Conservation (phyloP, 2,797 vertebrate genomes). For the Schizopygopsis malacanthus region DNA sequence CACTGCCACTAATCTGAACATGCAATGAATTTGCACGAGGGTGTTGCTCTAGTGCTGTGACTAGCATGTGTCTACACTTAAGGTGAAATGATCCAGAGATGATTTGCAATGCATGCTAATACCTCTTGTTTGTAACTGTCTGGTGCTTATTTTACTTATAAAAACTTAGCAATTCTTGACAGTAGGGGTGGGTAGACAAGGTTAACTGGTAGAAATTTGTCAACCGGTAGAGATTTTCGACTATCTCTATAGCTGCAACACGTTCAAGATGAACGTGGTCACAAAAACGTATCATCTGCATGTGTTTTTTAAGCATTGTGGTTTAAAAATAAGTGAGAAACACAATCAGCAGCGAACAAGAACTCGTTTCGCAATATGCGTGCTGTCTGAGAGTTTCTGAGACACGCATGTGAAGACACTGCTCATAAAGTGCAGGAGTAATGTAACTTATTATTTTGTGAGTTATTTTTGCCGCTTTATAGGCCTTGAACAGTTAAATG, state of each 20-base stretch:
- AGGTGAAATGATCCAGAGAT: conserved; percentile 28
- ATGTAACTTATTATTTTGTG: background rate
- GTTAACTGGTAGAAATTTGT: background rate
- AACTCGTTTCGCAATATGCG: background rate
- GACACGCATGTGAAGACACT: background rate
- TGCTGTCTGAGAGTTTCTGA: background rate
- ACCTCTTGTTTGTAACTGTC: background rate
- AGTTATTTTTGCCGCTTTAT: background rate
- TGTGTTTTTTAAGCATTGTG: background rate
- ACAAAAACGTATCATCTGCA: background rate
- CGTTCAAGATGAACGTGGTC: background rate
- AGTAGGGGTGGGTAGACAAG: background rate
- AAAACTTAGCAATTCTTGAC: background rate
- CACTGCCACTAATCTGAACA: conserved; percentile 21
- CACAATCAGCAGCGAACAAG: background rate
- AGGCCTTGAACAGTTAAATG: background rate
- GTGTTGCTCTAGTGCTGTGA: conserved; percentile 24
- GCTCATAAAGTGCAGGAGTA: background rate
- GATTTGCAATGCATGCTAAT: conserved; percentile 37
- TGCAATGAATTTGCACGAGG: conserved; percentile 14
- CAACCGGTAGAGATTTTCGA: background rate
- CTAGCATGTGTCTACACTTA: conserved; percentile 31
- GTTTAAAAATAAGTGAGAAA: background rate
- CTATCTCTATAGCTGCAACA: too few relatives aligned
- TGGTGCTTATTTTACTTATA: conserved; percentile 7